A percentile compares a stretch with the other conserved stretches of the same genome.
These are phyloP conservation scores for Syngnathus acus DNA, from an alignment of 2,797 vertebrate genomes.

Conservation along the genomic window DNA sequence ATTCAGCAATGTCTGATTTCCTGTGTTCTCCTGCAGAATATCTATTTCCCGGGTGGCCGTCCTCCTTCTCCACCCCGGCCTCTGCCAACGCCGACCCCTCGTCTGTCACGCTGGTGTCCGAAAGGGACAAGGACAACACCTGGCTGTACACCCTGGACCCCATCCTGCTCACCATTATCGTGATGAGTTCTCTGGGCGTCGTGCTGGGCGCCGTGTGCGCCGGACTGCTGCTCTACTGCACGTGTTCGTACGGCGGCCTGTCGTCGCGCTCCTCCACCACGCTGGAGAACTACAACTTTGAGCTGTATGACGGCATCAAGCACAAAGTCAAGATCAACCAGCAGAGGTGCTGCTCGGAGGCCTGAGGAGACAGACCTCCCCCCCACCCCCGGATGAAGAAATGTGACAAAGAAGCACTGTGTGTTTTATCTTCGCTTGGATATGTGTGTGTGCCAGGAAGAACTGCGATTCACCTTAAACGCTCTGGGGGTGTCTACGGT, in stretches of 20 bases:
- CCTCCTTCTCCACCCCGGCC: conserved; percentile 64
- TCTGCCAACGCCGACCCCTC: conserved; percentile 74
- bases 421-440: background rate
- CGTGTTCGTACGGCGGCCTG: conserved; percentile 87
- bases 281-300: conserved; percentile 98
- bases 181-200: conserved; percentile 93
- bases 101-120: conserved; percentile 72
- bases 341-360: conserved; percentile 95
- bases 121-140: conserved; percentile 88
- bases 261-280: conserved; percentile 93
- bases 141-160: conserved; percentile 94
- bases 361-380: conserved; percentile 61
- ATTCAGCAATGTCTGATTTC: too few relatives aligned
- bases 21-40: conserved; percentile 60
- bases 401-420: conserved; percentile 36
- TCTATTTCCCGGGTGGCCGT: conserved; percentile 74
- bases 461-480: conserved; percentile 19
- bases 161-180: conserved; percentile 96
- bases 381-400: conserved; percentile 23
- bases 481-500: conserved; percentile 40
- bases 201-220: conserved; percentile 89
- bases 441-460: conserved; percentile 19
- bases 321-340: conserved; percentile 99
- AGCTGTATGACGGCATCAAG: conserved; percentile 95
- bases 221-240: conserved; percentile 92